phyloP scores from a whole-genome alignment of 2,888 invertebrate genomes.

The Dascillus cervinus region DNA sequence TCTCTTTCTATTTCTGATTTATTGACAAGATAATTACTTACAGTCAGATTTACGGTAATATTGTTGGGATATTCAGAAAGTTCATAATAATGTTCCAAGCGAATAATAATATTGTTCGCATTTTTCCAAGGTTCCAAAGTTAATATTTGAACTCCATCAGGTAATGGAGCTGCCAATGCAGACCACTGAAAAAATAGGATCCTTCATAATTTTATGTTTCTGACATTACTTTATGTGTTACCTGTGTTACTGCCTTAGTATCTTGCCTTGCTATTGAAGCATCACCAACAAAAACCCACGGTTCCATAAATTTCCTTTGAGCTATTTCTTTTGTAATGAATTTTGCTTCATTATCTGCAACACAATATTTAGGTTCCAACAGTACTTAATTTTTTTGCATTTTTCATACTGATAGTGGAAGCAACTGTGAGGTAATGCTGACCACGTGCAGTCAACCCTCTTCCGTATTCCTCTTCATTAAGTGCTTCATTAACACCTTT shows the following conservation, averaged over 20 bases:
- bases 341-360: no score
- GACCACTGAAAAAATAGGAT: conserved; percentile 37
- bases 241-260: no score
- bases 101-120: conserved; percentile 52
- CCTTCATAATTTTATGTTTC: no score
- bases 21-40: conserved; percentile 6
- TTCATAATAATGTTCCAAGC: conserved; percentile 70
- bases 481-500: conserved; percentile 85
- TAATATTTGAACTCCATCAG: conserved; percentile 62
- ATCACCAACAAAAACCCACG: conserved; percentile 14
- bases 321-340: conserved; percentile 43
- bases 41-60: conserved; percentile 46
- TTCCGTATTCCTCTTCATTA: conserved; percentile 63
- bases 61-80: conserved; percentile 49
- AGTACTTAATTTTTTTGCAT: no score
- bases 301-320: conserved; percentile 39
- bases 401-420: no score
- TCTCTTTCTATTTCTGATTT: conserved; percentile 20
- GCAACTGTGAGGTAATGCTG: conserved; percentile 49
- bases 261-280: no score
- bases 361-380: no score
- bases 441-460: conserved; percentile 59
- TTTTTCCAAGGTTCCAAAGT: conserved; percentile 67
- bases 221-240: no score
- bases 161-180: conserved; percentile 48